phyloP scores from a whole-genome alignment of 2,797 vertebrate species.

The Sebastes hopkinsi region DNA sequence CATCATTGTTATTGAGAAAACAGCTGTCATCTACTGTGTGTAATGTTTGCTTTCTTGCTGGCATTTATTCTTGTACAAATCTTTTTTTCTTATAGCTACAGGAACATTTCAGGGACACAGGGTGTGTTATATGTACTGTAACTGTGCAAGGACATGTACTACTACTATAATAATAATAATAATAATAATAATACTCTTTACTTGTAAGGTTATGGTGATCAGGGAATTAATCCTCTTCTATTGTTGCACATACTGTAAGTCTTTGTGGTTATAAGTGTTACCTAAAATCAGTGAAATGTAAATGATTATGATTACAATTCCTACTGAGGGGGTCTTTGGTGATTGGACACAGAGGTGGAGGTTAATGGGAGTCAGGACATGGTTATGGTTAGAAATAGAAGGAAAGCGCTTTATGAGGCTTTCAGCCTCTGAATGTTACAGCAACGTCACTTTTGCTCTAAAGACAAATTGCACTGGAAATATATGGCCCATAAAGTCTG shows the following conservation, averaged over 20 bases:
- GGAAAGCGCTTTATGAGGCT: constrained; percentile 66
- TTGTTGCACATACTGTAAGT: neutral
- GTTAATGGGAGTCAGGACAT: constrained; percentile 52
- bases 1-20: neutral
- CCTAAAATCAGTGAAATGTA: neutral
- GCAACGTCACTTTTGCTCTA: constrained; percentile 74
- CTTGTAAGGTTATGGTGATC: neutral
- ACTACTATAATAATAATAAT: neutral
- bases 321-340: constrained; percentile 17
- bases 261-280: neutral
- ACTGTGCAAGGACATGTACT: neutral
- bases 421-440: constrained; percentile 75
- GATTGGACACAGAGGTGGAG: constrained; percentile 43
- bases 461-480: constrained; percentile 84
- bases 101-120: neutral
- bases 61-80: neutral
- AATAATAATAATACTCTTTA: no score
- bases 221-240: neutral
- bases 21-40: neutral
- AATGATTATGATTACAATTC: constrained; percentile 20
- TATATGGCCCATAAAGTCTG: constrained; percentile 82
- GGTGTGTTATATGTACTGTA: neutral
- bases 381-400: constrained; percentile 61
- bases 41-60: neutral
- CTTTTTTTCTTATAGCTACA: neutral